Percentiles rank a stretch among this genome's conserved stretches.
phyloP scores from a whole-genome alignment of 1,140 invertebrate genomes.

The Drosophila erecta region DNA sequence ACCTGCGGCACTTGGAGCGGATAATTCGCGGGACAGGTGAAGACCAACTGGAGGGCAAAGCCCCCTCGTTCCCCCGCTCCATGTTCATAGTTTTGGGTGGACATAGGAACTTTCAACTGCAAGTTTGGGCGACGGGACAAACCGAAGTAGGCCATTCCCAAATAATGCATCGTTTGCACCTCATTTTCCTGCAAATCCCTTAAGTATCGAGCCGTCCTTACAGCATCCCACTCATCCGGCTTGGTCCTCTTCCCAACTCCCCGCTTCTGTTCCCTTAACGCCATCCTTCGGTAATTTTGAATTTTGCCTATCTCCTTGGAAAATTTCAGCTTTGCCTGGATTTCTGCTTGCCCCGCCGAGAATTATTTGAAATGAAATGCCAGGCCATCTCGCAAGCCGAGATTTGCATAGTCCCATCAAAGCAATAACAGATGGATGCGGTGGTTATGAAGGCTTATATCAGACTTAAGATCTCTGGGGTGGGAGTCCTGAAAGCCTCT shows the following conservation, averaged over 20 bases:
- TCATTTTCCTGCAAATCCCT: slow-evolving; percentile 59
- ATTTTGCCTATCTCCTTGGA: slow-evolving; percentile 22
- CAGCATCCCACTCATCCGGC: neutral
- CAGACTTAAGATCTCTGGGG: slow-evolving; percentile 20
- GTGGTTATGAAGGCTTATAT: slow-evolving; percentile 8
- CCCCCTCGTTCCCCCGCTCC: slow-evolving; percentile 22
- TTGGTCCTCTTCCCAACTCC: neutral
- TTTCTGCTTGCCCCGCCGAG: slow-evolving; percentile 7
- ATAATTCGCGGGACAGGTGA: slow-evolving; percentile 58
- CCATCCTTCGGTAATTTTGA: slow-evolving; percentile 40
- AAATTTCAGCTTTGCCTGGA: slow-evolving; percentile 21
- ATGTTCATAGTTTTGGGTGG: slow-evolving; percentile 55
- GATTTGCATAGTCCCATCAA: slow-evolving; percentile 52
- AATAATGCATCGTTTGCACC: slow-evolving; percentile 61
- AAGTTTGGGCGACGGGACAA: slow-evolving; percentile 41
- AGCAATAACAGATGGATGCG: slow-evolving; percentile 43
- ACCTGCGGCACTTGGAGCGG: slow-evolving; percentile 50
- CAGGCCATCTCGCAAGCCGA: slow-evolving; percentile 21
- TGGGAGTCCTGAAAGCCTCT: too few species aligned
- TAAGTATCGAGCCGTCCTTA: slow-evolving; percentile 13
- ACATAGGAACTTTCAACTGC: slow-evolving; percentile 51
- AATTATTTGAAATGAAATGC: slow-evolving; percentile 61
- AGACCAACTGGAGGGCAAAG: slow-evolving; percentile 56
- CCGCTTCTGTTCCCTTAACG: neutral
- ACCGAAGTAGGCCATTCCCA: slow-evolving; percentile 62